phyloP scores from a whole-genome alignment of 2,797 vertebrate species.

The Cygnus olor region DNA sequence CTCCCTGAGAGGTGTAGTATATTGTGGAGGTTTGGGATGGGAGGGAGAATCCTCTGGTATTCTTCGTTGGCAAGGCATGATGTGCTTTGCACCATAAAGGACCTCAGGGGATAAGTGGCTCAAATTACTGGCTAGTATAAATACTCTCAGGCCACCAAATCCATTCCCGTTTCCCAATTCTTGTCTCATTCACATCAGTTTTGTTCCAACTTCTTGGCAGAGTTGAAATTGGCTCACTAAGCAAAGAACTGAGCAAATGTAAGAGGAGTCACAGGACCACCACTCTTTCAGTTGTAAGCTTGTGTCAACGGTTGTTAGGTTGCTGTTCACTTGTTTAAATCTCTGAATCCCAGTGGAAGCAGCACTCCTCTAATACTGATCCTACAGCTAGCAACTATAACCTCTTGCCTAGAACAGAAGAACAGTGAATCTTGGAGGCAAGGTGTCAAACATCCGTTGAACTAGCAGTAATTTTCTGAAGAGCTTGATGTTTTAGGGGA shows the following conservation, averaged over 20 bases:
- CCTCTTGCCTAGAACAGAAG: not conserved
- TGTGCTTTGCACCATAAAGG: not conserved
- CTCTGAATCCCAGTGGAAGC: not conserved
- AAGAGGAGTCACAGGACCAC: not conserved
- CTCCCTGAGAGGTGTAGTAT: not conserved
- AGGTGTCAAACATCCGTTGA: not conserved
- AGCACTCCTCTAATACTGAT: not conserved
- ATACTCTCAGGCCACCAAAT: not conserved
- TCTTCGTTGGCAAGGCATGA: accelerated
- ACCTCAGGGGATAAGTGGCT: not conserved
- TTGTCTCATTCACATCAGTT: not conserved
- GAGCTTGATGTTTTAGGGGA: not conserved
- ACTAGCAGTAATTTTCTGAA: not conserved
- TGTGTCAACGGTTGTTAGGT: not conserved
- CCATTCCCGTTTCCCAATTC: not conserved
- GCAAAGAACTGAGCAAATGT: not conserved
- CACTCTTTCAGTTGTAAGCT: not conserved
- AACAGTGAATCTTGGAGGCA: not conserved
- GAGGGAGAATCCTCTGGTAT: not conserved
- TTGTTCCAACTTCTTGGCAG: not conserved
- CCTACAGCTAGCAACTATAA: not conserved
- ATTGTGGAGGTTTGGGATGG: not conserved
- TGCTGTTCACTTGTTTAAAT: not conserved
- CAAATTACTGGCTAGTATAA: not conserved
- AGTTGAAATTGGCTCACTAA: not conserved